Evolutionary conservation across 2,888 invertebrate genomes (phyloP), one percentile per base, ranked within the genome.

Genomic region (Xestobium rufovillosum): DNA sequence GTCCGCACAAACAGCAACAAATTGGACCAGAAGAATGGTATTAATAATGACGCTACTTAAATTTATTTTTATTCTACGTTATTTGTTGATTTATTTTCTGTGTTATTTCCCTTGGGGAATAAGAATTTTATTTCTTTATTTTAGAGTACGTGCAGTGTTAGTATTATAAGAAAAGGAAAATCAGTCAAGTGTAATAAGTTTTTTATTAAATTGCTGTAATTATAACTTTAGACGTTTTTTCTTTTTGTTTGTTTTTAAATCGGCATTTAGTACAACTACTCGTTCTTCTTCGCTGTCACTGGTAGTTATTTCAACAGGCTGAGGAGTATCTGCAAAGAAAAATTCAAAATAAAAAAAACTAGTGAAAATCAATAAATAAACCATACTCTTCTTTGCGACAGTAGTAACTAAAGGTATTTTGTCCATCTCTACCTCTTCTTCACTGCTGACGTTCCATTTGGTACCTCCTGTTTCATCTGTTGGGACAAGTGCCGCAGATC

Each of bases 1-100:
- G 90, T 95, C 3, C 95, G 94, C 70, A 89, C 89, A 34, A 90
- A 92, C 64, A 80, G 83, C 47, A 89, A 87, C 64, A 86, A 88
- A 61, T 68, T 88, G 57, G 89, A 90, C 63, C 83, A 83, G 64
- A 85, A 82, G 60, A 83, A 83, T 66, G 83, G 83, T 52, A 71
- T 80, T 49, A 80, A 75, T 59, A 77, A 74, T 48, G 80, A 81
- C 60, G 60, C 72, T 27, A 69, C 69, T 55, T 73, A 67, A 64
- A 43, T 45, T 50, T 38, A 42, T 39, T 50, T 41, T 42, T 38
- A 45, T 40, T 42, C 34, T 37, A 33, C 44, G 34, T 42, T 46
- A 37, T 15, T 28, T 40, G 19, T 17, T 43, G 39, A 37, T 30
- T 43, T 41, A 35, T 42, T 42, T 36, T 38, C 36, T 34, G 26